Evolutionary conservation across 2,797 vertebrate genomes (phyloP).

Genomic region (Synaphobranchus kaupii): DNA sequence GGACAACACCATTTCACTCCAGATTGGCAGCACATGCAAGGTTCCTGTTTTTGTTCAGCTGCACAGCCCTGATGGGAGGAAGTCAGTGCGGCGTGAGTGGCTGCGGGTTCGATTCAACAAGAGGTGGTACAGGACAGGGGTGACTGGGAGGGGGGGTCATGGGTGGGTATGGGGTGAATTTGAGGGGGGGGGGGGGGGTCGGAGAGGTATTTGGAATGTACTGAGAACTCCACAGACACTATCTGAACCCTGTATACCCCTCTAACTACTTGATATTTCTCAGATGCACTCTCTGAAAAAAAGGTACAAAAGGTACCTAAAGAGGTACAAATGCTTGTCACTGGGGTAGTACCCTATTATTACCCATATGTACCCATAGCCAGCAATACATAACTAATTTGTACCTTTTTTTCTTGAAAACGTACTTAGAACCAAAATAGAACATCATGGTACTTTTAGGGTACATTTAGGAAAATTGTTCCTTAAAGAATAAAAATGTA

Average conservation of each 20-base stretch:
- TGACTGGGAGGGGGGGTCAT: not conserved
- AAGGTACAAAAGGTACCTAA: no score
- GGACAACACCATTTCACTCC: slow-evolving; percentile 28
- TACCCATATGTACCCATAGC: no score
- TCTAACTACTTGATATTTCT: not conserved
- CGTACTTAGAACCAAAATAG: no score
- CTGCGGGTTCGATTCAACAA: not conserved
- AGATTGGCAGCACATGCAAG: slow-evolving; percentile 32
- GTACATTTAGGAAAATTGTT: no score
- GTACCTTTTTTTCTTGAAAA: no score
- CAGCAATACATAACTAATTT: no score
- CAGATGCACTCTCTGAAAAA: not conserved
- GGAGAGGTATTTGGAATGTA: not conserved
- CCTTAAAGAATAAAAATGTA: no score
- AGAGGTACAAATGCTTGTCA: no score
- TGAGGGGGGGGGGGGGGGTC: not conserved
- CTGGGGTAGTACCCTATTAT: no score
- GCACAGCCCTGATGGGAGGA: not conserved
- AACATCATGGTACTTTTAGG: no score
- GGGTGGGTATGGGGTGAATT: not conserved
- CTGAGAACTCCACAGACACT: not conserved
- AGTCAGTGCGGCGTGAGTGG: not conserved
- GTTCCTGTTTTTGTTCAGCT: slow-evolving; percentile 28
- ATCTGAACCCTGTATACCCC: not conserved
- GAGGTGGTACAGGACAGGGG: no score